Conservation (phyloP, 2,797 vertebrate species). For the Gastrophryne carolinensis region DNA sequence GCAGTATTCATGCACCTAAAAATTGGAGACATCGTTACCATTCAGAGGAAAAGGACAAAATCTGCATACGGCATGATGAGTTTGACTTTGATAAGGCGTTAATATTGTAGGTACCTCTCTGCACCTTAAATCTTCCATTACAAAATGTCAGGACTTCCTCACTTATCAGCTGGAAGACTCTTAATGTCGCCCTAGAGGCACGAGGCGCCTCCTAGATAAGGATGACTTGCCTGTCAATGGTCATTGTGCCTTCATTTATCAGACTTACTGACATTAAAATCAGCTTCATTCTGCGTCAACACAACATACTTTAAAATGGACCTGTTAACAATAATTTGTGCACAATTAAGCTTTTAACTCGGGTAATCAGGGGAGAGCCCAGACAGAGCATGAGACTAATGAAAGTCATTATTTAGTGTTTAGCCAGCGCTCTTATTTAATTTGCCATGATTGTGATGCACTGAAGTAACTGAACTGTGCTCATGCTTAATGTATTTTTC, state of each 20-base stretch:
- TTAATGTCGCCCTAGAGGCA: neutral
- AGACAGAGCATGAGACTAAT: conserved; percentile 29
- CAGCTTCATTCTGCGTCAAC: neutral
- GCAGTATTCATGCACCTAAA: neutral
- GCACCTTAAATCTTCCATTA: neutral
- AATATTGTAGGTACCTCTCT: neutral
- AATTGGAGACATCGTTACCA: conserved; percentile 28
- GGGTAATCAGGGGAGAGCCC: conserved; percentile 31
- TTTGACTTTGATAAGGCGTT: conserved; percentile 16
- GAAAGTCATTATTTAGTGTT: conserved; percentile 52
- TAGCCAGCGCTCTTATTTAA: conserved; percentile 35
- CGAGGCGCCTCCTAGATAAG: neutral
- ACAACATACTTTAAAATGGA: neutral
- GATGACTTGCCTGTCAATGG: neutral
- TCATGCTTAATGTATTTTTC: conserved; percentile 21
- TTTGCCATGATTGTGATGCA: conserved; percentile 39
- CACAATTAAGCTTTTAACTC: conserved; percentile 37
- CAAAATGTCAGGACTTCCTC: neutral
- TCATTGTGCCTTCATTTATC: neutral
- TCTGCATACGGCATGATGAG: conserved; percentile 37
- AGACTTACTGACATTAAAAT: neutral
- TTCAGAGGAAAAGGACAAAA: conserved; percentile 43
- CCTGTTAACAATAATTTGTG: conserved; percentile 40
- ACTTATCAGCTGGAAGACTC: neutral
- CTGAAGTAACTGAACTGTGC: conserved; percentile 26